Evolutionary conservation across 2,113 vertebrate genomes (phyloP).

Genomic region (Rhegmatorhina hoffmannsi): DNA sequence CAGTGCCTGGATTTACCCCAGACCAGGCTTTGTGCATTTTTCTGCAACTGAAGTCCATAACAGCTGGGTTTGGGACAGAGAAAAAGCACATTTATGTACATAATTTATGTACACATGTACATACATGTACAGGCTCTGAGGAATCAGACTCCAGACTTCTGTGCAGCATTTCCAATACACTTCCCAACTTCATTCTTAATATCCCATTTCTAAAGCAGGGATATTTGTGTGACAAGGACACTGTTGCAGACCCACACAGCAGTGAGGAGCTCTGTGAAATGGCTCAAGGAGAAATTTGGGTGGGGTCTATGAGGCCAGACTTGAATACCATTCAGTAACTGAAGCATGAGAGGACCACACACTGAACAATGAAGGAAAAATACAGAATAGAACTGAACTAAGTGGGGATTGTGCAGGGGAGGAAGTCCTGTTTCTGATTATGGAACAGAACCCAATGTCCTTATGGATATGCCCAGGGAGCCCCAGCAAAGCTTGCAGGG

Average conservation of each 20-base stretch:
- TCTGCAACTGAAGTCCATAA: fast-evolving
- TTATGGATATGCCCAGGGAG: not conserved
- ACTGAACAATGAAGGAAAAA: not conserved
- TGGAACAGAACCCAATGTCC: not conserved
- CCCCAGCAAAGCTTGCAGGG: not conserved
- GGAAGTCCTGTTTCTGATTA: not conserved
- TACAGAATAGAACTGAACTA: not conserved
- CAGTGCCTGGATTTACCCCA: not conserved
- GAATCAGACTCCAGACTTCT: fast-evolving
- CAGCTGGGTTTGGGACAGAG: not conserved
- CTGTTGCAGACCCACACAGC: not conserved
- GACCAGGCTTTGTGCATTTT: not conserved
- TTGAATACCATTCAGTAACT: not conserved
- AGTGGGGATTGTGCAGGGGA: not conserved
- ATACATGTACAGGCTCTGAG: fast-evolving
- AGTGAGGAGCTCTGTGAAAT: fast-evolving
- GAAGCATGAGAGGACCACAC: not conserved
- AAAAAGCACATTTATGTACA: fast-evolving
- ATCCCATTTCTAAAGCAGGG: not conserved
- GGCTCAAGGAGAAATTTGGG: not conserved
- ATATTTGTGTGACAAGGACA: not conserved
- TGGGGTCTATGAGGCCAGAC: not conserved
- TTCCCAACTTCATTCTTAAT: not conserved
- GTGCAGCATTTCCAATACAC: not conserved
- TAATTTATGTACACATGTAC: fast-evolving